Evolutionary conservation across 2,888 invertebrate species (phyloP), one percentile per base, ranked within the genome.

Genomic region (Penaeus monodon): DNA sequence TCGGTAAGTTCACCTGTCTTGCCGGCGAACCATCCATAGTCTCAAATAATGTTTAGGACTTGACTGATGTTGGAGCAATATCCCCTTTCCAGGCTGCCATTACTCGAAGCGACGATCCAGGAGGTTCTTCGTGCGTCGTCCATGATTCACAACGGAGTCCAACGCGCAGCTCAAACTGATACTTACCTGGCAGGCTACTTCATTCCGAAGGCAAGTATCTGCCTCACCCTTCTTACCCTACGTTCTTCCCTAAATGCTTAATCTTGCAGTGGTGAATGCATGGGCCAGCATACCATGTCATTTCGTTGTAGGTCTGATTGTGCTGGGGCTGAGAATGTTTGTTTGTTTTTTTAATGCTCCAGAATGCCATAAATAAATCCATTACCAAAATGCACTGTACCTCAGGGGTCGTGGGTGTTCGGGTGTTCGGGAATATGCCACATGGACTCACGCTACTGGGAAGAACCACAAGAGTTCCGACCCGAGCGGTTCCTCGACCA

Each of bases 401-500:
- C 38, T 29, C 78, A 87, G 87, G 83, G 63, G 20, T 84, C 80
- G 33, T 6, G 74, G 12, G 27, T 87, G 29, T 27, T 63, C 12
- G 74, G 68, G n/a, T 10, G 66, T 6, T 49, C 27, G 33, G 64
- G 38, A 33, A 33, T 65, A 38, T 66, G 80, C 44, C 88, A 88
- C 68, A 8, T 65, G 38, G 84, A 88, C 63, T 77, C 84, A 7
- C 38, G 63, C 24, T 66, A 81, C 57, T 88, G 88, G 88, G 70
- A 74, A 2, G 63, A 70, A 33, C 87, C 87, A 2, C 44, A 84
- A 33, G 87, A 83, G 76, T 87, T 87, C 64, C 83, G 73, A 33
- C 83, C 84, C 0, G 87, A 87, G 49, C 49, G 87, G 20, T 87
- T 87, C 79, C 80, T 87, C 79, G 74, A 83, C 29, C 73, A 73